Evolutionary conservation across 2,888 invertebrate species (phyloP).

Genomic region (Fabriciana adippe): DNA sequence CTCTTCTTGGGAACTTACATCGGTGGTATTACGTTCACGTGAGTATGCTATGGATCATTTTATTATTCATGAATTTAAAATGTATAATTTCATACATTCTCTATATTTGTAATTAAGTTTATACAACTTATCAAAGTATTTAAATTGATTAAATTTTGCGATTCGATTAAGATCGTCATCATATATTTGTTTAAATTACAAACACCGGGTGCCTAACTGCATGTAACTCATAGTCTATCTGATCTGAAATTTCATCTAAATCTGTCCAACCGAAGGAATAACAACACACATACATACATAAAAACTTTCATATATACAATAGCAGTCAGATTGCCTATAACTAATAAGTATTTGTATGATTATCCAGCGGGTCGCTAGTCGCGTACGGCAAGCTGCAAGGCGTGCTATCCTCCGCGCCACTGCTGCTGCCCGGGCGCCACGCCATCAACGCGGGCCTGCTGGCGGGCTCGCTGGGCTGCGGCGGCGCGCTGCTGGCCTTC

Average conservation of each 20-base stretch:
- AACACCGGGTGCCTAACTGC: too few relatives aligned
- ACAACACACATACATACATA: too few relatives aligned
- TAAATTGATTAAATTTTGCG: neutral
- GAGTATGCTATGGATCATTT: constrained; percentile 43
- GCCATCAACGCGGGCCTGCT: constrained; percentile 87
- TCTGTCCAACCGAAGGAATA: too few relatives aligned
- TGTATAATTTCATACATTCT: too few relatives aligned
- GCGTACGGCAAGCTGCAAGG: constrained; percentile 96
- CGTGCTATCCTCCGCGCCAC: constrained; percentile 88
- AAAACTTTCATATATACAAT: too few relatives aligned
- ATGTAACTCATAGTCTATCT: too few relatives aligned
- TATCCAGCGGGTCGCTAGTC: constrained; percentile 89
- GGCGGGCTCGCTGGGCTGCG: constrained; percentile 87
- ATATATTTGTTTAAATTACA: neutral
- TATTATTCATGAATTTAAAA: too few relatives aligned
- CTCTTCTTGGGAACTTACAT: constrained; percentile 94
- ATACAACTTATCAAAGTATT: neutral
- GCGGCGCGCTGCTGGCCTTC: constrained; percentile 84
- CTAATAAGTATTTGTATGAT: neutral
- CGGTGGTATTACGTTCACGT: constrained; percentile 94
- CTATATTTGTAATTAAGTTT: too few relatives aligned
- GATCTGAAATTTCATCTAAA: too few relatives aligned
- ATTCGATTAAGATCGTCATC: neutral
- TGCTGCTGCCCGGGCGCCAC: constrained; percentile 92
- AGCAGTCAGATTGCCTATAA: too few relatives aligned